phyloP scores from a whole-genome alignment of 2,888 invertebrate species.

The Ametastegia equiseti region DNA sequence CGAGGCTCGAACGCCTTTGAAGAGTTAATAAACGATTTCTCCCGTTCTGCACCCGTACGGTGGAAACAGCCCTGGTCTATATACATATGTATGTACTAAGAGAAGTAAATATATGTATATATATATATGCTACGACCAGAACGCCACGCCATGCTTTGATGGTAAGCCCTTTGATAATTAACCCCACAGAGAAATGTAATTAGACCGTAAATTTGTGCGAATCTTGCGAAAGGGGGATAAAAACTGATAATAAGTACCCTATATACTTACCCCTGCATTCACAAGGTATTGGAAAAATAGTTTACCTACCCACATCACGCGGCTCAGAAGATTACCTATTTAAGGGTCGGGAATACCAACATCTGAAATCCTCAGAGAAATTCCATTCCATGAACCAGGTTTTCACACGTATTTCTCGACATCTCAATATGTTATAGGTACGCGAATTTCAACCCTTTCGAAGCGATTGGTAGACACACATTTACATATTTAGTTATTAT shows the following conservation, averaged over 20 bases:
- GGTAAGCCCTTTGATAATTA: constrained; percentile 36
- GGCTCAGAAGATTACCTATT: no score
- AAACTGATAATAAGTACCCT: neutral
- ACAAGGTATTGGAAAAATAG: no score
- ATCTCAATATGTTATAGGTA: no score
- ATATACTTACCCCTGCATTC: neutral
- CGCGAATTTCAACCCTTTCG: no score
- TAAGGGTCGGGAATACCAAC: no score
- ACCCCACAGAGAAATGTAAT: constrained; percentile 35
- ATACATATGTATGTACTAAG: no score
- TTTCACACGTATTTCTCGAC: no score
- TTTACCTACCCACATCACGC: no score
- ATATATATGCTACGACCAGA: neutral
- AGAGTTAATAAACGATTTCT: constrained; percentile 29
- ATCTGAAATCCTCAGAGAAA: no score
- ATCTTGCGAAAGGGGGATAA: neutral
- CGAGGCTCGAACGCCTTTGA: constrained; percentile 12
- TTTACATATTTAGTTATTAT: no score
- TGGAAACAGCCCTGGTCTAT: neutral
- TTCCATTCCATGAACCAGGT: no score
- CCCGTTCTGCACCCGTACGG: neutral
- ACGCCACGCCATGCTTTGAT: constrained; percentile 19
- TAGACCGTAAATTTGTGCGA: constrained; percentile 22
- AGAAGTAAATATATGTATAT: neutral
- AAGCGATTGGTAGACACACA: no score